Base-by-base conservation (phyloP, 2,888 invertebrate genomes). In the Meiosimyza decipiens region DNA sequence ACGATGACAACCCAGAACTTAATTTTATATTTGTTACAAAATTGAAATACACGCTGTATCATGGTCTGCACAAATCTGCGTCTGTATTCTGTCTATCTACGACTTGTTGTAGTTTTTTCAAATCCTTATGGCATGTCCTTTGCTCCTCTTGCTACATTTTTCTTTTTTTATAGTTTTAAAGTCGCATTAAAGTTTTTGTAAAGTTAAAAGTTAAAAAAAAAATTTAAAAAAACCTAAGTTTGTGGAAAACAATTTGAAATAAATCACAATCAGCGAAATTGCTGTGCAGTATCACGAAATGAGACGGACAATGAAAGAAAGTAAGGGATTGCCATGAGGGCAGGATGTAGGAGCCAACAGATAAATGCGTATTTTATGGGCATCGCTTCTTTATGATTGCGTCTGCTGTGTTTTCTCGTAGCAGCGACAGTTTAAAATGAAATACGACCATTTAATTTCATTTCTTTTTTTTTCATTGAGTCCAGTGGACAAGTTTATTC, bases 201-300 rank as follows among this genome's bases (percentile, higher is more conserved):
- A 54, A 64, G 71, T 79, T 79, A 76, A 74, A 76, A 79, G 78
- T 77, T 77, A 77, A 71, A 76, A 80, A 78, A 71, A 66, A 7
- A 1, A 40, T 40, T 40, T 9, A 40, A 40, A 9, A 9, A 6
- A 40, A 40, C 40, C 57, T 15, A 57, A 40, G 40, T 57, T 67
- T 50, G 18, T 57, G 18, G 74, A 76, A 76, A 72, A 81, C 82
- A 81, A 81, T 82, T 81, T 82, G 82, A 75, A 72, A 77, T 82
- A 80, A 81, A 82, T 81, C 82, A 81, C 67, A 55, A 67, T 67
- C 67, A 67, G 67, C 47, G 47, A 49, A 51, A 64, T 51, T 18
- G 50, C 50, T 16, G 18, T 16, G 18, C 47, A 40, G 55, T 7
- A 40, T 40, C 40, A 40, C 9, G 40, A 40, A 40, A 40, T 7